Percentiles rank a stretch among this genome's conserved stretches.
Evolutionary conservation across 2,888 invertebrate species (phyloP).

Genomic region (Cosmopolites sordidus): DNA sequence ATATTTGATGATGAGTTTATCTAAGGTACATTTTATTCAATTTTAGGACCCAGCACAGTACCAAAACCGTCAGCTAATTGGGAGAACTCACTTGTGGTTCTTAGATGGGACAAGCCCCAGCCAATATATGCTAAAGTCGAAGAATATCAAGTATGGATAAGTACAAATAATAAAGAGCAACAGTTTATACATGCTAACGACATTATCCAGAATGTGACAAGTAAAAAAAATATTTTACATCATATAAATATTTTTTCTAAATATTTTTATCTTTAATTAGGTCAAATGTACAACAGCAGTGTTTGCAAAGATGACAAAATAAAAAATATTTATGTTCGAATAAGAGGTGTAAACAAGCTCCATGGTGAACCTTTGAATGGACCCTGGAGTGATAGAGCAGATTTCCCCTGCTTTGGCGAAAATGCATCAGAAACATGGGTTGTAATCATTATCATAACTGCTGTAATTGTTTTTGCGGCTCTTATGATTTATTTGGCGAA

Average conservation of each 20-base stretch:
- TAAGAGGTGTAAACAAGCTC: conserved; percentile 44
- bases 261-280: conserved; percentile 6
- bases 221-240: conserved; percentile 8
- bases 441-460: conserved; percentile 23
- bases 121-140: conserved; percentile 49
- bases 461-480: conserved; percentile 19
- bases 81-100: conserved; percentile 21
- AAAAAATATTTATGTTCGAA: conserved; percentile 31
- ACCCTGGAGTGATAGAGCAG: conserved; percentile 42
- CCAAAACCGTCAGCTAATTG: conserved; percentile 14
- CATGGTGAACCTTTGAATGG: conserved; percentile 35
- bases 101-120: conserved; percentile 51
- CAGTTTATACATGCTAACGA: not conserved
- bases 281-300: conserved; percentile 3
- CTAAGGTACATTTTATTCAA: too few species aligned
- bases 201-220: conserved; percentile 19
- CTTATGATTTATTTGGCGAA: conserved; percentile 11
- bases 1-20: too few species aligned
- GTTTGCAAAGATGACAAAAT: conserved; percentile 14
- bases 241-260: not conserved
- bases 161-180: conserved; percentile 17
- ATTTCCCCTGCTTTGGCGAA: conserved; percentile 34
- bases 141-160: conserved; percentile 50
- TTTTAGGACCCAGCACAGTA: conserved; percentile 16
- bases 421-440: conserved; percentile 25